Conservation (phyloP, 2,797 vertebrate genomes). For the Characodon lateralis region DNA sequence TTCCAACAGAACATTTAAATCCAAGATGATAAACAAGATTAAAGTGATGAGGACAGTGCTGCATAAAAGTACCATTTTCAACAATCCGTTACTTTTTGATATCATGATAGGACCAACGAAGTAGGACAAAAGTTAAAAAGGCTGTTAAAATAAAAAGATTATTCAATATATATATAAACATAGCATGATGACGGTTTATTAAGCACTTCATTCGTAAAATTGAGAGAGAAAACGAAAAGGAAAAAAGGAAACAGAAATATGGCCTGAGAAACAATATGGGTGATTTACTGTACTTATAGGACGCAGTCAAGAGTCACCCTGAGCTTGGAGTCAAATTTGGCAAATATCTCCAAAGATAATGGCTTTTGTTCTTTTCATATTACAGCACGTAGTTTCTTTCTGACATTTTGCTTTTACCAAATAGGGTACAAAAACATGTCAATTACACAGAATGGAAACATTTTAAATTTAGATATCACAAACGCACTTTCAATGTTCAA, state of each 20-base stretch:
- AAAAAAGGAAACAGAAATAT: constrained; percentile 37
- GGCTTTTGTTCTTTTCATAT: constrained; percentile 81
- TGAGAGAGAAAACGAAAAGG: background rate
- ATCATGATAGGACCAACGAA: constrained; percentile 33
- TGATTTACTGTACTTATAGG: constrained; percentile 55
- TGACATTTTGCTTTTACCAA: constrained; percentile 76
- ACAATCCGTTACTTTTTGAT: constrained; percentile 33
- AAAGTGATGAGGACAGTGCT: constrained; percentile 66
- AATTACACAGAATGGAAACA: constrained; percentile 86
- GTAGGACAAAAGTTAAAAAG: constrained; percentile 63
- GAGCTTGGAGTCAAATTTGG: constrained; percentile 86
- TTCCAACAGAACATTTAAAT: constrained; percentile 64
- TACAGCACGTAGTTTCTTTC: constrained; percentile 83
- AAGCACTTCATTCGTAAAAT: constrained; percentile 69
- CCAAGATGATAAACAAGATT: constrained; percentile 66
- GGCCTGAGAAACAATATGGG: constrained; percentile 54
- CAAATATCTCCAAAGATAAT: constrained; percentile 92
- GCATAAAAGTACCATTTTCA: constrained; percentile 58
- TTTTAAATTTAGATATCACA: constrained; percentile 85
- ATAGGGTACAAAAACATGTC: constrained; percentile 87
- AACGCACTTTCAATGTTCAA: constrained; percentile 87
- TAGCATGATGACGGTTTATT: constrained; percentile 56
- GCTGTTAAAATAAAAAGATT: no score
- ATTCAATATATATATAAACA: background rate
- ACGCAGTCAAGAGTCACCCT: constrained; percentile 76